phyloP scores from a whole-genome alignment of 1,140 invertebrate genomes.

The Hylaeus volcanicus region DNA sequence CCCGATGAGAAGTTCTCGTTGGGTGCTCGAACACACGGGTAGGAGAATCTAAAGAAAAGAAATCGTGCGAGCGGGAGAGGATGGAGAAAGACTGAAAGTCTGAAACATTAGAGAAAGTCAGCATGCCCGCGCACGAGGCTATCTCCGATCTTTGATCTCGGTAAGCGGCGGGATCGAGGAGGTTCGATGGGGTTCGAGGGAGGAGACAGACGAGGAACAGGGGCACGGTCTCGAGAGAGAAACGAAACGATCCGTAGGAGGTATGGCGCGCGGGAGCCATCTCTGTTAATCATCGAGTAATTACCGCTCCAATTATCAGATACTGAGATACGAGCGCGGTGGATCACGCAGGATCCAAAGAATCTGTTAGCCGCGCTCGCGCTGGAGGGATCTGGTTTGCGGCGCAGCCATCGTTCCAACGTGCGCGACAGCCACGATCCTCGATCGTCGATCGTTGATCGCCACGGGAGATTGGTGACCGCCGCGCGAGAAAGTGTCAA shows the following conservation, averaged over 20 bases:
- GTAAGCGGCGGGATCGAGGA: slow-evolving; percentile 30
- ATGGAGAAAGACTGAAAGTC: slow-evolving; percentile 9
- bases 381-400: slow-evolving; percentile 42
- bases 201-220: slow-evolving; percentile 10
- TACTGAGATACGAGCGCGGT: slow-evolving; percentile 74
- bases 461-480: background rate
- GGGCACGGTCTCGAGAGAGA: slow-evolving; percentile 20
- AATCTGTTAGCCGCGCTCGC: slow-evolving; percentile 70
- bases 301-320: slow-evolving; percentile 80
- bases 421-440: slow-evolving; percentile 7
- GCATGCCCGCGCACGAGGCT: slow-evolving; percentile 52
- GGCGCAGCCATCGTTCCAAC: background rate
- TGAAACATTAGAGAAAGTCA: slow-evolving; percentile 12
- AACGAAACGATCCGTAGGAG: slow-evolving; percentile 61
- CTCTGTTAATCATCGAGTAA: slow-evolving; percentile 81
- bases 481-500: slow-evolving; percentile 55
- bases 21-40: too few species aligned
- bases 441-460: slow-evolving; percentile 40
- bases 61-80: background rate
- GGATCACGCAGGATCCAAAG: slow-evolving; percentile 42
- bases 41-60: background rate
- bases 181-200: slow-evolving; percentile 14
- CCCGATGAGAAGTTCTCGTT: too few species aligned
- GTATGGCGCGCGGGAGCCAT: slow-evolving; percentile 79
- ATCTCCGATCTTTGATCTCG: slow-evolving; percentile 72